Base-by-base conservation (phyloP, 2,113 vertebrate genomes). In the Azemiops feae region DNA sequence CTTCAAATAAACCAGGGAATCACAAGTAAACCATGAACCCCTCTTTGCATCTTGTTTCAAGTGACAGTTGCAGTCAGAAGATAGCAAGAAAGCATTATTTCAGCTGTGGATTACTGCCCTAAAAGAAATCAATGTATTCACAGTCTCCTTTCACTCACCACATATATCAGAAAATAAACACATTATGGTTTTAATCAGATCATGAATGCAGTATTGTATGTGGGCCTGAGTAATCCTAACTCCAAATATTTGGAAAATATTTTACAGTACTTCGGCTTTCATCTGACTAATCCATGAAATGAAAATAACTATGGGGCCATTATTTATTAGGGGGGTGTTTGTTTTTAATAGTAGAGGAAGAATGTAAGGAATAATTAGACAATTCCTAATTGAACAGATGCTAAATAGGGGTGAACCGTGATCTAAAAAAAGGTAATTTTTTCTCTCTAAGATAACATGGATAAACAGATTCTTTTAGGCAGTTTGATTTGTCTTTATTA, bases 261-360 rank as follows among this genome's bases (percentile, higher is more conserved):
- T 27, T 50, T 55, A 47, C 1, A 93, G 93, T 94, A 47, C 64
- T 93, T 92, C 22, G 0, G 74, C 94, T 30, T 96, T 92, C 93
- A 94, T 95, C 95, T 20, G 87, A 97, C 96, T 97, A 97, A 93
- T 95, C 91, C 92, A 87, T 3, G 1, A 58, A 50, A 93, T 85
- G 85, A 93, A 34, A 93, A 20, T 74, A 55, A 8, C 89, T 53
- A 52, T 90, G 93, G 53, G 91, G 92, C 95, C 95, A 91, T 95
- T 1, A 25, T 92, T 96, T 95, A 95, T 96, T 96, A 96, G 95
- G 95, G 22, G 22, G 14, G 2, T 39, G 8, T 25, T 39, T 22
- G 34, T 57, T 43, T 57, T 14, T 74, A 74, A 18, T 14, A 91
- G 52, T 85, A 93, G 93, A 95, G 96, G 52, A 54, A 95, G 97